Evolutionary conservation across 2,113 vertebrate species (phyloP).

Genomic region (Seriola dumerili): DNA sequence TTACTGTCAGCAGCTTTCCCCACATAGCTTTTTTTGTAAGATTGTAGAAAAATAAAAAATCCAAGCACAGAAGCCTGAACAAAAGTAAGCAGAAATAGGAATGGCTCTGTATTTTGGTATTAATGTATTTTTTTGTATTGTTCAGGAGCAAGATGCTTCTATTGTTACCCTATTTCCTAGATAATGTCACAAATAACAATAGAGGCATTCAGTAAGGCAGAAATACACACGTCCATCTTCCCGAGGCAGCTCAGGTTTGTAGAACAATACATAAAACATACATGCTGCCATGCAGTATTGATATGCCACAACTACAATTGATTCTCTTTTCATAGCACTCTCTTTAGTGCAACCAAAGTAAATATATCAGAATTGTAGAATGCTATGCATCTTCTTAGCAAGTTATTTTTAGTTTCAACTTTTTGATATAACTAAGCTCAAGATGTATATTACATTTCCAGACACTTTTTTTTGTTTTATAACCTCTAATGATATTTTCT

Average conservation of each 20-base stretch:
- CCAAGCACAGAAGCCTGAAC: neutral
- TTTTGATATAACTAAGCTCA: no score
- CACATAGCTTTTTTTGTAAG: neutral
- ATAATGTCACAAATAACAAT: conserved; percentile 4
- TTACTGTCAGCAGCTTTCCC: neutral
- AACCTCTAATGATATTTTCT: neutral
- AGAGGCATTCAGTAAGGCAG: neutral
- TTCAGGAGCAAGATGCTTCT: neutral
- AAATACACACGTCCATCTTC: conserved; percentile 4
- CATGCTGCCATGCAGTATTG: neutral
- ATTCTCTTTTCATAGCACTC: conserved; percentile 3
- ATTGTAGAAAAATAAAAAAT: neutral
- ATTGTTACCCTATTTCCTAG: neutral
- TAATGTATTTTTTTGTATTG: neutral
- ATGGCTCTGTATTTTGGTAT: neutral
- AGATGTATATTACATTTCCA: neutral
- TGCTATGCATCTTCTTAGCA: neutral
- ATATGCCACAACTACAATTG: neutral
- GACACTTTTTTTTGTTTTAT: neutral
- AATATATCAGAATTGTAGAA: neutral
- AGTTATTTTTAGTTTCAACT: neutral
- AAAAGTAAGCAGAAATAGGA: neutral
- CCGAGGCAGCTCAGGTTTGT: neutral
- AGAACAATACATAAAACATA: conserved; percentile 22
- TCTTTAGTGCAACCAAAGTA: neutral